Evolutionary conservation across 2,797 vertebrate genomes (phyloP).

Genomic region (Megalops cyprinoides): DNA sequence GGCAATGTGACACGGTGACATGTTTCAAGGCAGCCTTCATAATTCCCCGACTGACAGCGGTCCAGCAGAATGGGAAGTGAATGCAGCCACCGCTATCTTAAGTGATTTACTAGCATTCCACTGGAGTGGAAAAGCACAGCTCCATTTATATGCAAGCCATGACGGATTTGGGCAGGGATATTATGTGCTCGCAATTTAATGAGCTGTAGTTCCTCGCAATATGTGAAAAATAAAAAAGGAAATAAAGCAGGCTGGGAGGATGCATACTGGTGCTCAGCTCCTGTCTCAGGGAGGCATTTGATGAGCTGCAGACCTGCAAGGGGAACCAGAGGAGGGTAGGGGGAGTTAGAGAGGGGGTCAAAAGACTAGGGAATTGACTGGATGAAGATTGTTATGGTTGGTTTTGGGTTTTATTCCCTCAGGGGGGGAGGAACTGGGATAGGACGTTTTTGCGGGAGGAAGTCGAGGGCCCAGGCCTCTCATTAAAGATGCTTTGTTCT

Average conservation of each 20-base stretch:
- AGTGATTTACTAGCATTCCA: background rate
- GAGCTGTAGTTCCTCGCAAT: constrained; percentile 22
- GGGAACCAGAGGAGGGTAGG: background rate
- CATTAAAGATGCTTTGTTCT: background rate
- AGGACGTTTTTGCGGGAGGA: background rate
- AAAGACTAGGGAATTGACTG: background rate
- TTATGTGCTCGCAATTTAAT: constrained; percentile 34
- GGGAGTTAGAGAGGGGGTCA: background rate
- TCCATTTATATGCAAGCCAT: constrained; percentile 20
- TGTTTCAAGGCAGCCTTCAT: no score
- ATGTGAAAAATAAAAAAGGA: constrained; percentile 12
- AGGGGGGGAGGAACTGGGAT: background rate
- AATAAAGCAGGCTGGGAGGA: constrained; percentile 15
- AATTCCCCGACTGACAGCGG: background rate
- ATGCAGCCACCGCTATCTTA: background rate
- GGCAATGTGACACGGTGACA: background rate
- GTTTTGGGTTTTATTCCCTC: background rate
- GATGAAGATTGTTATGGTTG: background rate
- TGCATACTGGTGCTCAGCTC: constrained; percentile 11
- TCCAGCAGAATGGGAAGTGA: background rate
- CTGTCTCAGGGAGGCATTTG: constrained; percentile 13
- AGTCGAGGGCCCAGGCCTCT: background rate
- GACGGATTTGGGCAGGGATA: constrained; percentile 5
- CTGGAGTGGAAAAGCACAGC: background rate
- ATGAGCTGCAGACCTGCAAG: background rate